Evolutionary conservation across 2,113 vertebrate genomes (phyloP).

Genomic region (Pomatorhinus ruficollis): DNA sequence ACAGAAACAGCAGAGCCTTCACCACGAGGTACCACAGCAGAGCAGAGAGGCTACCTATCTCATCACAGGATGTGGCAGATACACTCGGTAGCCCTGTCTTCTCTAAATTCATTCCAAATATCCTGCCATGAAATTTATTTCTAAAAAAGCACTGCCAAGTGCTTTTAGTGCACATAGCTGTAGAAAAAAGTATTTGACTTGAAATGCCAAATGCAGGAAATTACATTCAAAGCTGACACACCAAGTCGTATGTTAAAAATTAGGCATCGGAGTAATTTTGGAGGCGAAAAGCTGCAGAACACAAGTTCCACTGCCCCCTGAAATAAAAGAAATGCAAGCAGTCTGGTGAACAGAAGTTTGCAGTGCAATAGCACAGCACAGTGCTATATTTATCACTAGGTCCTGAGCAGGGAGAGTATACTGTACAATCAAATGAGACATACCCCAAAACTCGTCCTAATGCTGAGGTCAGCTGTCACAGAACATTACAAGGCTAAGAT

Average conservation of each 20-base stretch:
- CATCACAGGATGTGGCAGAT: not conserved
- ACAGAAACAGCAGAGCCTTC: not conserved
- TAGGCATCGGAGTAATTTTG: not conserved
- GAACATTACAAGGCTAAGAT: not conserved
- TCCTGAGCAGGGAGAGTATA: not conserved
- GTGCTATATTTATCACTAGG: not conserved
- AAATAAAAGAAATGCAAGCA: not conserved
- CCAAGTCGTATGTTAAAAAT: not conserved
- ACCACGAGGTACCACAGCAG: not conserved
- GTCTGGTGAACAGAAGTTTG: not conserved
- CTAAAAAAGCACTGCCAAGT: not conserved
- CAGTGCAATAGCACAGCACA: not conserved
- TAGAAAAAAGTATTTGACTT: not conserved
- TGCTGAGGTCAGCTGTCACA: not conserved
- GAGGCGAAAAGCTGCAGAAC: not conserved
- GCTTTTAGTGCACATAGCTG: not conserved
- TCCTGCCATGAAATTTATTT: not conserved
- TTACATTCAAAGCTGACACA: conserved; percentile 9
- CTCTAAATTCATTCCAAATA: not conserved
- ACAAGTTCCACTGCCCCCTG: not conserved
- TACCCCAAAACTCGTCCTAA: not conserved
- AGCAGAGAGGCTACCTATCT: accelerated
- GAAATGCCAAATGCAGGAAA: conserved; percentile 38
- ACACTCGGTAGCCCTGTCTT: not conserved
- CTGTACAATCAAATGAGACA: not conserved